Conservation (phyloP, 2,888 invertebrate genomes). For the Charanyca ferruginea region DNA sequence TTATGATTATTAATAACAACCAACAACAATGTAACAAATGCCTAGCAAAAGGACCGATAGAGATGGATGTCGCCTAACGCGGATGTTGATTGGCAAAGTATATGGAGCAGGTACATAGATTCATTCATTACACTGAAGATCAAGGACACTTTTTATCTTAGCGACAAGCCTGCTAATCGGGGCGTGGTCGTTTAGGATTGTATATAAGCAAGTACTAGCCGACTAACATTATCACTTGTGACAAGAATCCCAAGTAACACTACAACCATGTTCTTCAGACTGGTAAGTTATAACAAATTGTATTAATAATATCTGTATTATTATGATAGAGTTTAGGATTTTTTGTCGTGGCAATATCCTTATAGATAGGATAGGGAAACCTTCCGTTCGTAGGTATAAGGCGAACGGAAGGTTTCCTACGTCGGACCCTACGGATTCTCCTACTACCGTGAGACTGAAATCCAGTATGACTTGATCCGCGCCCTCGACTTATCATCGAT, state of each 20-base stretch:
- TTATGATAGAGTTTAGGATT: background rate
- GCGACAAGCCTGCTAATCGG: constrained; percentile 73
- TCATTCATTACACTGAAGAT: constrained; percentile 84
- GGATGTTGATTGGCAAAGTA: constrained; percentile 76
- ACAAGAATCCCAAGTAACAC: constrained; percentile 78
- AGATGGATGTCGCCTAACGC: constrained; percentile 68
- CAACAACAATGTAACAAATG: constrained; percentile 43
- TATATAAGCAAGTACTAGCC: constrained; percentile 81
- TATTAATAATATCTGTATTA: constrained; percentile 5
- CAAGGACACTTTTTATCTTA: constrained; percentile 87
- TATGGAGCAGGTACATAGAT: constrained; percentile 72
- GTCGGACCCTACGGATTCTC: too few relatives aligned
- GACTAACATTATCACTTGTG: constrained; percentile 83
- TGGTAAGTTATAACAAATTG: constrained; percentile 76
- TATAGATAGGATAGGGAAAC: too few relatives aligned
- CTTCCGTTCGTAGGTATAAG: too few relatives aligned
- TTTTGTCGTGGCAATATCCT: background rate
- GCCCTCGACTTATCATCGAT: too few relatives aligned
- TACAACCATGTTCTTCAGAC: constrained; percentile 86
- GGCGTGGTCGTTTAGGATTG: constrained; percentile 82
- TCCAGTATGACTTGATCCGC: too few relatives aligned
- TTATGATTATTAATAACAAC: constrained; percentile 32
- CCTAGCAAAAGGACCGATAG: constrained; percentile 30
- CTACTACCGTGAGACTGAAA: too few relatives aligned
- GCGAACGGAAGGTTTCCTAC: too few relatives aligned